Percentiles rank a stretch among this genome's conserved stretches.
Evolutionary conservation across 2,113 vertebrate species (phyloP).

Genomic region (Speoplatyrhinus poulsoni): DNA sequence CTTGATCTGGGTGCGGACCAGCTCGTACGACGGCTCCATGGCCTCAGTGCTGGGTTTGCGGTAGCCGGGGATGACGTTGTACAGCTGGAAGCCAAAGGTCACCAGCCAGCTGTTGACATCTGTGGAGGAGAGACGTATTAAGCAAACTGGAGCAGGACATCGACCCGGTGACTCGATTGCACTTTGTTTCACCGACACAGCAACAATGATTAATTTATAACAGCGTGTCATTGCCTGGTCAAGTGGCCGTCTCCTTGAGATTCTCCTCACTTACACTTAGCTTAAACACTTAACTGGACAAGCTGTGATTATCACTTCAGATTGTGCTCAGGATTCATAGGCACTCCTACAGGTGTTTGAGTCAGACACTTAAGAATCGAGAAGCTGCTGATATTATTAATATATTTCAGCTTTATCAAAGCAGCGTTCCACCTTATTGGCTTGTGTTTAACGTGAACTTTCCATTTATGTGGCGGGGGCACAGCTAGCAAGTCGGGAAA

Average conservation of each 20-base stretch:
- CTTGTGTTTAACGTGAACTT: not conserved
- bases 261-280: slow-evolving; percentile 20
- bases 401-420: slow-evolving; percentile 50
- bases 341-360: slow-evolving; percentile 61
- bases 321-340: slow-evolving; percentile 42
- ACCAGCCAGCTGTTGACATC: slow-evolving; percentile 99
- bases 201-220: slow-evolving; percentile 29
- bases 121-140: slow-evolving; percentile 67
- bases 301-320: slow-evolving; percentile 60
- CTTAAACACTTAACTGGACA: slow-evolving; percentile 46
- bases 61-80: slow-evolving; percentile 97
- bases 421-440: slow-evolving; percentile 6
- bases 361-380: slow-evolving; percentile 16
- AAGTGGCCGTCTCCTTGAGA: slow-evolving; percentile 48
- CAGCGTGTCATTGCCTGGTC: slow-evolving; percentile 40
- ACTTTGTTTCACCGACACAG: slow-evolving; percentile 2
- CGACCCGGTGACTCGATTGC: slow-evolving; percentile 1
- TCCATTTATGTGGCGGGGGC: no score
- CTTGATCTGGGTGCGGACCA: slow-evolving; percentile 92
- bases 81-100: slow-evolving; percentile 97
- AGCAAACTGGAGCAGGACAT: not conserved
- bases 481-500: slow-evolving; percentile 14
- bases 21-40: slow-evolving; percentile 94
- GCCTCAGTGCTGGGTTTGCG: slow-evolving; percentile 86
- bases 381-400: slow-evolving; percentile 50